phyloP scores from a whole-genome alignment of 2,113 vertebrate species.

The Myanophis thanlyinensis region DNA sequence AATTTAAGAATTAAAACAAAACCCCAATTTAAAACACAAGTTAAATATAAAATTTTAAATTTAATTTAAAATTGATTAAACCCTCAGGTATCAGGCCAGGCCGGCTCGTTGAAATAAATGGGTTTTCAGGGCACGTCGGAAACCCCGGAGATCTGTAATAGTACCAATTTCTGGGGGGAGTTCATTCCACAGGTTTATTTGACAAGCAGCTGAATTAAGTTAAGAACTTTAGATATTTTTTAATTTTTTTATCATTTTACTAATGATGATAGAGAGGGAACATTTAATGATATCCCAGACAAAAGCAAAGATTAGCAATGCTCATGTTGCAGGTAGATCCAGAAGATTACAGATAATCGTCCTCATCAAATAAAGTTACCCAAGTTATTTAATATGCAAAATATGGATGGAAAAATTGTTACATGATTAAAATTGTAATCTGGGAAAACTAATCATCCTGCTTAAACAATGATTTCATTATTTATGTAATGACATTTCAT shows the following conservation, averaged over 20 bases:
- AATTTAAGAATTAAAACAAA: no score
- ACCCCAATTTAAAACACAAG: no score
- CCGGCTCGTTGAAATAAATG: no score
- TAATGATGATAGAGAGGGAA: background rate
- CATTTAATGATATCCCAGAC: background rate
- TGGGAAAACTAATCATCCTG: background rate
- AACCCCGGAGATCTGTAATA: no score
- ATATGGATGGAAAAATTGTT: background rate
- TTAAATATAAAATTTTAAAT: no score
- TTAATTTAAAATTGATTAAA: no score
- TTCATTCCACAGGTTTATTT: no score
- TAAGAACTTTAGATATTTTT: background rate
- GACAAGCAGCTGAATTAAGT: background rate
- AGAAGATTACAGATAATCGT: background rate
- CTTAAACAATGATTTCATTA: background rate
- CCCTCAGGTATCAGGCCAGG: no score
- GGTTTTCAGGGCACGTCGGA: no score
- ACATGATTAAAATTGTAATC: background rate
- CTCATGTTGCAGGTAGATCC: background rate
- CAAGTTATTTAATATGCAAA: background rate
- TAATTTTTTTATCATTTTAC: background rate
- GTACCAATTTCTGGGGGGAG: no score
- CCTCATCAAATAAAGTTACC: background rate
- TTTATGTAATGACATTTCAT: background rate
- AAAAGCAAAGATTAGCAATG: background rate